Evolutionary conservation across 2,797 vertebrate genomes (phyloP), one percentile per base, ranked within the genome.

Genomic region (Manis crassicaudata): DNA sequence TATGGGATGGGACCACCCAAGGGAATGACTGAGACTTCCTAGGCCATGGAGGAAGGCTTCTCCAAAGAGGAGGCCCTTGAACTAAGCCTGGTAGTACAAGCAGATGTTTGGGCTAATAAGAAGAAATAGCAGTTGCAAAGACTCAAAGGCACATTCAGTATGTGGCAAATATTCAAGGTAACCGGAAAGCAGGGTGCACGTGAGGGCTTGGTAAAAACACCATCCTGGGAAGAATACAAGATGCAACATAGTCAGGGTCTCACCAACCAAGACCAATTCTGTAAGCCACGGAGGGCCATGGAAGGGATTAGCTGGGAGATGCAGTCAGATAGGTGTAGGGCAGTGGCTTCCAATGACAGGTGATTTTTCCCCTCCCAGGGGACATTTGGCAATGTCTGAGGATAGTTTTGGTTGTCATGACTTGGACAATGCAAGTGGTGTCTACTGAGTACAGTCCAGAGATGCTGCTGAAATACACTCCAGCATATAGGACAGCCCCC

Each of bases 251-350:
- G 3, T 43, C 70, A 56, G 21, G 11, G 12, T 50, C 62, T 56
- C 5, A 6, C 7, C 46, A 43, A 18, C 6, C 35, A 2, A 21
- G 20, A 67, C 6, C 40, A 54, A 46, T 25, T n/a, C 12, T n/a
- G 4, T 11, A 18, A 21, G 67, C 25, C 25, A 0, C 1, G 10
- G 29, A 32, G 9, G 2, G 17, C 23, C 67, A 11, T 25, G n/a
- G 25, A 37, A 72, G 58, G 8, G 23, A 40, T 56, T 7, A 3
- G 2, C 79, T 14, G 10, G n/a, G 52, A 14, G 68, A 50, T 18
- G 7, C 2, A n/a, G 9, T 50, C n/a, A 62, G 65, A 27, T 10
- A 12, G 56, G 65, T 3, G 52, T 37, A 70, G 21, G 29, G 6
- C 82, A 62, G 32, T 68, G 89, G 70, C 58, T 85, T 68, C 50